Evolutionary conservation across 2,888 invertebrate genomes (phyloP).

Genomic region (Pachliopta kotzebuea): DNA sequence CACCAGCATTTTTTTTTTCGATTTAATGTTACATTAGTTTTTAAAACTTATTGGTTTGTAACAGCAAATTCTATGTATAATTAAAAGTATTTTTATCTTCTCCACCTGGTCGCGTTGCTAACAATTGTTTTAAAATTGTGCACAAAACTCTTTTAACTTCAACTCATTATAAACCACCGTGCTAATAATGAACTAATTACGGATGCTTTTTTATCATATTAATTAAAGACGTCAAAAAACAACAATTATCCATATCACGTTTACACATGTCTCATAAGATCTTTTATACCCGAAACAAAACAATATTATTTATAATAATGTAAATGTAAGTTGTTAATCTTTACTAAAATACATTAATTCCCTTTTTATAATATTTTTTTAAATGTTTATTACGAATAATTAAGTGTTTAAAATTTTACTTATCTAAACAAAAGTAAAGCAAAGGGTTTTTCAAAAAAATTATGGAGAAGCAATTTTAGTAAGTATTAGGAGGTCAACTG

Average conservation of each 20-base stretch:
- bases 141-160: not conserved
- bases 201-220: slow-evolving; percentile 15
- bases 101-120: not conserved
- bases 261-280: not conserved
- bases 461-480: slow-evolving; percentile 18
- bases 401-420: slow-evolving; percentile 3
- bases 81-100: not conserved
- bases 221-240: slow-evolving; percentile 20
- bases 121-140: not conserved
- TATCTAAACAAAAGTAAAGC: not conserved
- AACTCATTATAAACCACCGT: slow-evolving; percentile 22
- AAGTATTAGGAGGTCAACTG: slow-evolving; percentile 12
- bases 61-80: no score
- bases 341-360: no score
- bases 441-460: slow-evolving; percentile 14
- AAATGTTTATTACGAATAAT: not conserved
- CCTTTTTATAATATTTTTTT: no score
- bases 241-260: slow-evolving; percentile 18
- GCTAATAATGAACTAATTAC: slow-evolving; percentile 15
- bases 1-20: not conserved
- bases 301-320: no score
- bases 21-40: not conserved
- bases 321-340: no score
- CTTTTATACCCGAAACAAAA: not conserved
- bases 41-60: not conserved